Base-by-base conservation (phyloP, 2,113 vertebrate species). In the Carassius carassius region DNA sequence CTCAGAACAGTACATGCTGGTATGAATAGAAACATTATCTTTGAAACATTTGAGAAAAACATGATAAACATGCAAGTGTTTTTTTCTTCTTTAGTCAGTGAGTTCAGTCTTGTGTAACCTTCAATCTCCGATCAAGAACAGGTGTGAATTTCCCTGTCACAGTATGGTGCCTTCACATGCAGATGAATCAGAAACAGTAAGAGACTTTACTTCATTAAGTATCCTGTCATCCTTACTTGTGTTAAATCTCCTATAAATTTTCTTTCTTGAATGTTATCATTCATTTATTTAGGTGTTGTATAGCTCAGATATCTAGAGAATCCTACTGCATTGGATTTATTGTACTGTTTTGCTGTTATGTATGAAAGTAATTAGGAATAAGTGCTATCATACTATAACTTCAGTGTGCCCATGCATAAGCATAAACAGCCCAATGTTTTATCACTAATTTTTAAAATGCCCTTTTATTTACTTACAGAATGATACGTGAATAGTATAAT, bases 31-130 rank as follows among this genome's bases (percentile, higher is more conserved):
- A 77, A 41, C 25, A 78, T 79, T 79, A 62, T 44, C 77, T 44
- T 23, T 29, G 13, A 62, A 60, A 41, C 1, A 3, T 29, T 80
- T 23, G n/a, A 44, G 16, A 10, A 65, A 63, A 29, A 19, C 56
- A 23, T 7, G 58, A 80, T 65, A 80, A 63, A 80, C 78, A 12
- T 41, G 7, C 16, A 49, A 63, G 58, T 19, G 41, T 44, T 44
- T 44, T 44, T 56, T 78, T 49, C 49, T 47, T 49, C 7, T 76
- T 17, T 49, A 76, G 23, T 54, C 49, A 41, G 35, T 5, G 17
- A 77, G 76, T 78, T 78, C 56, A 81, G 44, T 69, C 78, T 76
- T 76, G 47, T 81, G 62, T 67, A 81, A 81, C 25, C 23, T 25
- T 29, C 63, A 44, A 2, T 44, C 41, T 44, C 10, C 8, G 19